phyloP scores from a whole-genome alignment of 2,888 invertebrate genomes.

The Tryphoninae sp. region DNA sequence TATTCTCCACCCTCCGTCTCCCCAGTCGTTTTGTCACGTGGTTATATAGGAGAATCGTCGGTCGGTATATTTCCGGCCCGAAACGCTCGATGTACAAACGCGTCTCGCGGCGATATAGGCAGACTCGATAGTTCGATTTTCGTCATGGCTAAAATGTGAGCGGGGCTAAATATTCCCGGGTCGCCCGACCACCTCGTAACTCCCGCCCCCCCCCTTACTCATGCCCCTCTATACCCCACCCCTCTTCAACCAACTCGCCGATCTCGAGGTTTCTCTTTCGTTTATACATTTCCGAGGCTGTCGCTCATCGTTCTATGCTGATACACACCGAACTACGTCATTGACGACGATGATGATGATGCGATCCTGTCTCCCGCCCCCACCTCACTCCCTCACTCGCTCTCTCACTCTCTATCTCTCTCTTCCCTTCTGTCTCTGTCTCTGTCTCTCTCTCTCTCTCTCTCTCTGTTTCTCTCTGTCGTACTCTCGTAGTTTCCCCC shows the following conservation, averaged over 20 bases:
- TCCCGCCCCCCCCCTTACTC: not conserved
- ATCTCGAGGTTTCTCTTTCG: constrained; percentile 1
- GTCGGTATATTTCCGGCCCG: too few relatives aligned
- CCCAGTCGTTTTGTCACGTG: not conserved
- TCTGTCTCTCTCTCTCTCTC: not conserved
- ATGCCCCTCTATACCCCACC: not conserved
- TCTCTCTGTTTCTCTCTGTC: not conserved
- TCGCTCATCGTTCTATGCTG: constrained; percentile 13
- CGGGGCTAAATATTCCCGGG: not conserved
- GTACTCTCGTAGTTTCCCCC: too few relatives aligned
- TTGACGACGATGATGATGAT: constrained; percentile 13
- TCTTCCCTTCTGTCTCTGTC: not conserved
- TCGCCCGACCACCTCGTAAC: not conserved
- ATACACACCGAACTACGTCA: constrained; percentile 5
- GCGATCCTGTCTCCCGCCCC: constrained; percentile 2
- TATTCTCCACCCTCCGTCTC: not conserved
- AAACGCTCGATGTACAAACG: too few relatives aligned
- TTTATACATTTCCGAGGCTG: constrained; percentile 32
- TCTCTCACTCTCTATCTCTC: not conserved
- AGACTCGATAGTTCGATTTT: not conserved
- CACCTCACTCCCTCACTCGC: not conserved
- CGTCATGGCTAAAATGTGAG: not conserved
- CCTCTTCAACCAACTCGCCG: not conserved
- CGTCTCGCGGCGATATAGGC: too few relatives aligned
- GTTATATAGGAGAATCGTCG: constrained; percentile 6